A percentile compares a stretch with the other conserved stretches of the same genome.
These are phyloP conservation scores for Crypturellus undulatus DNA, from an alignment of 2,113 vertebrate genomes.

Conservation along the genomic window DNA sequence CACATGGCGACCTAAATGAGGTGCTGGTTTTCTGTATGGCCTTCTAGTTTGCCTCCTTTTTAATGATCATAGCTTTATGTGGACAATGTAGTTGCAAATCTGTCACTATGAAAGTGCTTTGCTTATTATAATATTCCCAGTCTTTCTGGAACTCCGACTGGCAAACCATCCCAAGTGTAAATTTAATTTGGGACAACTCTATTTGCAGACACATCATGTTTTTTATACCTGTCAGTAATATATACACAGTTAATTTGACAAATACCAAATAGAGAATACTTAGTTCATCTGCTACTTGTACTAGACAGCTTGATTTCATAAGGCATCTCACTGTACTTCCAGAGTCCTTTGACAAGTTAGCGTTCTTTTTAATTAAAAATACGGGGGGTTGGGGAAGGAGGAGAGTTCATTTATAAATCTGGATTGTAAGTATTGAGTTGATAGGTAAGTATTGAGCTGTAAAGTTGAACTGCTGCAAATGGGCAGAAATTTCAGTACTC, in stretches of 20 bases:
- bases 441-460: slow-evolving; percentile 81
- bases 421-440: slow-evolving; percentile 78
- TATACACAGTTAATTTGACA: background rate
- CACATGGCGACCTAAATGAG: background rate
- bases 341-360: slow-evolving; percentile 82
- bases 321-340: slow-evolving; percentile 42
- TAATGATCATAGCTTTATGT: background rate
- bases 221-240: background rate
- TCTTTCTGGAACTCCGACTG: background rate
- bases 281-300: background rate
- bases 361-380: slow-evolving; percentile 77
- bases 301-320: slow-evolving; percentile 36
- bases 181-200: background rate
- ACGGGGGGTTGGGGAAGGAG: background rate
- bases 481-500: slow-evolving; percentile 83
- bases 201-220: background rate
- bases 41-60: slow-evolving; percentile 13
- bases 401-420: slow-evolving; percentile 32
- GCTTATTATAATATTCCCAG: background rate
- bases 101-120: slow-evolving; percentile 14
- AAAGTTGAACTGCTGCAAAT: slow-evolving; percentile 77
- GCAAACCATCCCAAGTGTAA: background rate
- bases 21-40: background rate
- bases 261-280: background rate
- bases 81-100: background rate